phyloP scores from a whole-genome alignment of 30 jellyfish, hydroid and myxozoan genomes.

The Sanderia malayensis region DNA sequence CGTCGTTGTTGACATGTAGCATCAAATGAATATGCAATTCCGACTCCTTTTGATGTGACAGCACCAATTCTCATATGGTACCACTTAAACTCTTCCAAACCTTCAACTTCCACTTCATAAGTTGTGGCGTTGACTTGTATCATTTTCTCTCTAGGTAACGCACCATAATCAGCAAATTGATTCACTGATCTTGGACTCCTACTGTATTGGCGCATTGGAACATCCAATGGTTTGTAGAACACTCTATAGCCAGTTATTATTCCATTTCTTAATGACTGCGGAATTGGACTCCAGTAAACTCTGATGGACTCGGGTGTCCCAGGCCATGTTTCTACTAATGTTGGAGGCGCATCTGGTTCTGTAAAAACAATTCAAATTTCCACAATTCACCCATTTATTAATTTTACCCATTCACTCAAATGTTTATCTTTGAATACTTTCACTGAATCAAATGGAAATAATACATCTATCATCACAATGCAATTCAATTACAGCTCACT shows the following conservation, averaged over 20 bases:
- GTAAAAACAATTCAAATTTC: no score
- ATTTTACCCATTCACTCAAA: no score
- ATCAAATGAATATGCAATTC: conserved; percentile 24
- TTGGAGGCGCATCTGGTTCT: conserved; percentile 60
- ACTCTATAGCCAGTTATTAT: conserved; percentile 39
- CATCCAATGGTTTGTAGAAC: conserved; percentile 46
- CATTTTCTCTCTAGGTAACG: conserved; percentile 57
- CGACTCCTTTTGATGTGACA: conserved; percentile 47
- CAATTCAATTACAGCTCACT: no score
- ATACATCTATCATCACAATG: no score
- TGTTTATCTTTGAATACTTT: no score
- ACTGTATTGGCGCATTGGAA: conserved; percentile 29
- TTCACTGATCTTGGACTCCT: conserved; percentile 58
- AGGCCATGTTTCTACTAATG: conserved; percentile 59
- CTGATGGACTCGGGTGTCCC: conserved; percentile 24
- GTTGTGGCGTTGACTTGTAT: conserved; percentile 26
- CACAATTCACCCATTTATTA: no score
- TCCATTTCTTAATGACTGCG: conserved; percentile 51
- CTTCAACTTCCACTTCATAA: conserved; percentile 14
- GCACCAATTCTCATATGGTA: conserved; percentile 56
- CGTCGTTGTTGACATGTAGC: conserved; percentile 49
- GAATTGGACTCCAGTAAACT: conserved; percentile 58
- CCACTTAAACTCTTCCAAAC: conserved; percentile 32
- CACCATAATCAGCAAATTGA: conserved; percentile 45
- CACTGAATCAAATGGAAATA: no score